Evolutionary conservation across 2,797 vertebrate species (phyloP).

Genomic region (Adelosebastes latens): DNA sequence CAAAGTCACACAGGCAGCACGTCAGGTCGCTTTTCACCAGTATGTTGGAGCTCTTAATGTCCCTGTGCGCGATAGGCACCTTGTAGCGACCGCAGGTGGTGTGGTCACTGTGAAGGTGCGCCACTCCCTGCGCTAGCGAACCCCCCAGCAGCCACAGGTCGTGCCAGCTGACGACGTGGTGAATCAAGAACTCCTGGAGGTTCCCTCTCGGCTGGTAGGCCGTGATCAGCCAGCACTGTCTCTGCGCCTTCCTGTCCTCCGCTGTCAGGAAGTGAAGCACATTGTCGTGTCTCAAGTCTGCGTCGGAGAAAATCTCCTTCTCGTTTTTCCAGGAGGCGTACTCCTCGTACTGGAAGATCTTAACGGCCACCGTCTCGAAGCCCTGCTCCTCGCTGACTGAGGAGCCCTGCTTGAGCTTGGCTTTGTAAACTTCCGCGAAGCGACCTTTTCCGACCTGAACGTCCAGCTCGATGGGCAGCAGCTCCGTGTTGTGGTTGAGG

Average conservation of each 20-base stretch:
- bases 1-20: slow-evolving; percentile 97
- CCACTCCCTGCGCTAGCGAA: slow-evolving; percentile 89
- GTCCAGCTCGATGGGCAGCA: slow-evolving; percentile 96
- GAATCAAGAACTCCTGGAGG: slow-evolving; percentile 90
- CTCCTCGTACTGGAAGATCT: slow-evolving; percentile 94
- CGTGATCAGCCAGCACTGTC: slow-evolving; percentile 96
- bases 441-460: slow-evolving; percentile 92
- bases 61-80: slow-evolving; percentile 92
- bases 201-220: slow-evolving; percentile 94
- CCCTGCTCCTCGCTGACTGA: slow-evolving; percentile 82
- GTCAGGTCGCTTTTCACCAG: slow-evolving; percentile 93
- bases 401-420: slow-evolving; percentile 92
- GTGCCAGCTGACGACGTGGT: slow-evolving; percentile 91
- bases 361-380: slow-evolving; percentile 95
- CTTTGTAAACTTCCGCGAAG: slow-evolving; percentile 95
- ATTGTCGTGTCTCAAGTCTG: slow-evolving; percentile 93
- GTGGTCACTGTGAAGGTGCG: slow-evolving; percentile 94
- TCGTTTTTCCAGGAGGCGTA: slow-evolving; percentile 97
- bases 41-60: slow-evolving; percentile 98
- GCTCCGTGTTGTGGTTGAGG: slow-evolving; percentile 97
- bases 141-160: slow-evolving; percentile 90
- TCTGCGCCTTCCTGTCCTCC: slow-evolving; percentile 90
- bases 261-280: slow-evolving; percentile 96
- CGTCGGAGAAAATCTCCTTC: slow-evolving; percentile 95
- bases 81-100: slow-evolving; percentile 91